Evolutionary conservation across 2,113 vertebrate genomes (phyloP).

Genomic region (Gasterosteus nipponicus): DNA sequence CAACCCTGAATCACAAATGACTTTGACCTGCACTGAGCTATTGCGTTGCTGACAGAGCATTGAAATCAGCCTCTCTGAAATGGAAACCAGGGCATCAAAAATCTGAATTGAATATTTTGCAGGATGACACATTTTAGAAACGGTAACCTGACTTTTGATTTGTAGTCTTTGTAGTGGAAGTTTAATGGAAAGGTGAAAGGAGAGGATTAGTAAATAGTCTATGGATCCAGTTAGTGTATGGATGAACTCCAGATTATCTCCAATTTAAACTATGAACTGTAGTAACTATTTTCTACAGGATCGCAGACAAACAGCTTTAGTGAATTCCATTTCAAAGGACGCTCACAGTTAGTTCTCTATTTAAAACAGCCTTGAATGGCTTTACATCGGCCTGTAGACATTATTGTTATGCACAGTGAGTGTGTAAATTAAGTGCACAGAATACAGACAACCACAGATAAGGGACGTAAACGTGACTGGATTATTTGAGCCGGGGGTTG

Average conservation of each 20-base stretch:
- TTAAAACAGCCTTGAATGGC: background rate
- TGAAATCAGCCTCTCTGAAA: background rate
- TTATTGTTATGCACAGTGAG: constrained; percentile 15
- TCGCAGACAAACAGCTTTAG: background rate
- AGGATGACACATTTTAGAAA: constrained; percentile 5
- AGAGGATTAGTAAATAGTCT: background rate
- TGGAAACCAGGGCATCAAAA: constrained; percentile 9
- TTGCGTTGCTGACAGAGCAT: constrained; percentile 7
- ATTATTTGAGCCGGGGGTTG: background rate
- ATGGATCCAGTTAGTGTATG: background rate
- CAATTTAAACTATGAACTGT: background rate
- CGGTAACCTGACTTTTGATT: constrained; percentile 4
- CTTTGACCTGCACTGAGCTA: background rate
- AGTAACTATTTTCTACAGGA: background rate
- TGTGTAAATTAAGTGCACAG: constrained; percentile 18
- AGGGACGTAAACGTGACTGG: constrained; percentile 13
- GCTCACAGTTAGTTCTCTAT: background rate
- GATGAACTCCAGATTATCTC: background rate
- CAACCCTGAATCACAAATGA: constrained; percentile 19
- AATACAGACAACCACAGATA: constrained; percentile 26
- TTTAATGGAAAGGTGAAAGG: background rate
- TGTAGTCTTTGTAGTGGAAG: background rate
- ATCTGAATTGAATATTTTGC: background rate
- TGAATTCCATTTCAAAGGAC: background rate
- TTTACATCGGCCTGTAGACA: background rate